Percentiles rank a stretch among this genome's conserved stretches.
Conservation (phyloP, 2,113 vertebrate species). For the Asarcornis scutulata region DNA sequence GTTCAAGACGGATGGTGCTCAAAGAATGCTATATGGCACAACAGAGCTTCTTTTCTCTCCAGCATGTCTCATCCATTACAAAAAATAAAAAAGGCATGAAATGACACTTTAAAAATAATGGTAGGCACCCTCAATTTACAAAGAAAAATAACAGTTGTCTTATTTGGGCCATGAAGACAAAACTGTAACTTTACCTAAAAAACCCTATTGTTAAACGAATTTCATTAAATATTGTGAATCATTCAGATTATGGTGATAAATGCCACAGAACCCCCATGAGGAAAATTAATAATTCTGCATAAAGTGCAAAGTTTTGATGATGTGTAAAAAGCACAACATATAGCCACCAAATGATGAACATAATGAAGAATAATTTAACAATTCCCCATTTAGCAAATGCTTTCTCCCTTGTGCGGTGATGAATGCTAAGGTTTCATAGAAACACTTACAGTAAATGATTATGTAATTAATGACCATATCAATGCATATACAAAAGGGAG, state of each 20-base stretch:
- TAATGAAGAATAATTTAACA: slow-evolving; percentile 27
- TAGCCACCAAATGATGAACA: not conserved
- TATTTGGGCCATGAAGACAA: not conserved
- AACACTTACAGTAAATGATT: not conserved
- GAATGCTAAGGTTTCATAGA: not conserved
- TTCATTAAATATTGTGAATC: not conserved
- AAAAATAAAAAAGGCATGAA: not conserved
- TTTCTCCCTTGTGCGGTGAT: not conserved
- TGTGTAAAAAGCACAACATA: not conserved
- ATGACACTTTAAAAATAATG: not conserved
- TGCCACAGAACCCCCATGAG: not conserved
- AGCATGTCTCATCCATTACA: not conserved
- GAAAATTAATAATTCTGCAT: not conserved
- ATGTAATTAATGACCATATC: not conserved
- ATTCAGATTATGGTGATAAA: not conserved
- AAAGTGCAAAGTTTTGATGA: not conserved
- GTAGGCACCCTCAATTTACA: not conserved
- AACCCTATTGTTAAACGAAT: not conserved
- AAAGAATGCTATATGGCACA: rapidly evolving
- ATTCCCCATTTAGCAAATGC: not conserved
- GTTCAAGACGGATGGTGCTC: not conserved
- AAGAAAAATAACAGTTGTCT: not conserved
- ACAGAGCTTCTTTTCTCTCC: not conserved
- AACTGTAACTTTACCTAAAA: not conserved
- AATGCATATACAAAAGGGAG: not conserved